phyloP scores from a whole-genome alignment of 2,113 vertebrate genomes.

The Pomatostomus ruficeps region DNA sequence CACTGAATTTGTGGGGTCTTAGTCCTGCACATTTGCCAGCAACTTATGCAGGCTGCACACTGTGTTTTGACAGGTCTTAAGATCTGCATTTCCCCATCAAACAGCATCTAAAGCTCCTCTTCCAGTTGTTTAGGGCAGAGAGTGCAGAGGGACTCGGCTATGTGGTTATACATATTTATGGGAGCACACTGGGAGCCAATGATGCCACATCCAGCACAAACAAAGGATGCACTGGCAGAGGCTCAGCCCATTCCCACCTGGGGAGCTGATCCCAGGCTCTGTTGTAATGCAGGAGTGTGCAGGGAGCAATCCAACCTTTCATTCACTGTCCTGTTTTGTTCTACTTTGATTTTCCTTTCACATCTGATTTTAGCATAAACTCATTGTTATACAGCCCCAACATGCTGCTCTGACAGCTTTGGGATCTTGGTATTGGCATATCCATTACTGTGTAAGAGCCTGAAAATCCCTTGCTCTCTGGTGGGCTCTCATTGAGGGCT shows the following conservation, averaged over 20 bases:
- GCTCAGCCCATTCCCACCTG: neutral
- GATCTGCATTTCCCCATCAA: neutral
- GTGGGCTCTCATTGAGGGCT: neutral
- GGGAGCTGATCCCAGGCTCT: neutral
- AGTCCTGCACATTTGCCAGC: neutral
- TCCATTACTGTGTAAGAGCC: neutral
- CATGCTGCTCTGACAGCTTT: neutral
- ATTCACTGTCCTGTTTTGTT: neutral
- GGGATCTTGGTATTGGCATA: neutral
- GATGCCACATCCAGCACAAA: neutral
- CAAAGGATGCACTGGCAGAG: neutral
- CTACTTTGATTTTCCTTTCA: neutral
- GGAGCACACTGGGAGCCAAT: neutral
- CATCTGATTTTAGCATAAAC: neutral
- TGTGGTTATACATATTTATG: neutral
- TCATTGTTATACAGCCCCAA: neutral
- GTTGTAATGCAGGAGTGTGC: neutral
- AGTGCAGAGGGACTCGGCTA: neutral
- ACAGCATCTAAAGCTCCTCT: neutral
- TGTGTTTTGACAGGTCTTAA: neutral
- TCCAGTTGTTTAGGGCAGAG: neutral
- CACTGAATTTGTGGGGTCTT: neutral
- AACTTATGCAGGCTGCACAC: neutral
- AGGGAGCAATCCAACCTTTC: neutral
- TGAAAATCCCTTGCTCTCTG: neutral